Conservation (phyloP, 2,888 invertebrate species). For the Leptopilina syphax region DNA sequence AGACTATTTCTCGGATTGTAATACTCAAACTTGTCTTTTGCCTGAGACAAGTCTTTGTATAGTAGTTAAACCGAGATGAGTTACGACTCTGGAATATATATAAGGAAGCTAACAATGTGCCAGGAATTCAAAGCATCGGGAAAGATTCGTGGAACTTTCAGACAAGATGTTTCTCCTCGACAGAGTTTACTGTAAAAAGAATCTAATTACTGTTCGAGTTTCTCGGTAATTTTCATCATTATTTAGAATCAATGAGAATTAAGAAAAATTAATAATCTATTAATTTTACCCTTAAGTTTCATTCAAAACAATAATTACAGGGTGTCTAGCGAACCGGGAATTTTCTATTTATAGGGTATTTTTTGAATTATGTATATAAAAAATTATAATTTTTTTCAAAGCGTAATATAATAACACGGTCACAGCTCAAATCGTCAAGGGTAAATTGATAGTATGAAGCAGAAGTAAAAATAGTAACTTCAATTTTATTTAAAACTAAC, state of each 20-base stretch:
- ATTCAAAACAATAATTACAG: too few relatives aligned
- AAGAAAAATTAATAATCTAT: too few relatives aligned
- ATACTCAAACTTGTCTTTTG: constrained; percentile 26
- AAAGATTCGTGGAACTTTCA: constrained; percentile 30
- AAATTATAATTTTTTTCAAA: too few relatives aligned
- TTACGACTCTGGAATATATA: constrained; percentile 35
- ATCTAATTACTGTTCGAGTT: constrained; percentile 28
- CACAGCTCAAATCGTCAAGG: too few relatives aligned
- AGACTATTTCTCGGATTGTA: constrained; percentile 19
- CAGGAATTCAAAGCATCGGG: constrained; percentile 28
- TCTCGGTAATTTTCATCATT: neutral
- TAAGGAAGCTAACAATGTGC: constrained; percentile 39
- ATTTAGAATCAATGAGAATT: neutral
- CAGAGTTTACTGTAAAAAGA: constrained; percentile 9
- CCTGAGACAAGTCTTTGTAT: constrained; percentile 28
- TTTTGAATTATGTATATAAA: too few relatives aligned
- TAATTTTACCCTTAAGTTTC: too few relatives aligned
- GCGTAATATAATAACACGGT: too few relatives aligned
- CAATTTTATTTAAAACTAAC: too few relatives aligned
- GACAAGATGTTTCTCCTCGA: constrained; percentile 24
- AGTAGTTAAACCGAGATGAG: constrained; percentile 36
- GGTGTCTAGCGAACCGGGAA: too few relatives aligned
- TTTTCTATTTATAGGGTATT: too few relatives aligned
- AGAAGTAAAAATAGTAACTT: too few relatives aligned
- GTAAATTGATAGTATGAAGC: too few relatives aligned